A percentile compares a stretch with the other conserved stretches of the same genome.
These are phyloP conservation scores for Endomychus coccineus DNA, from an alignment of 2,888 invertebrate genomes.

Conservation along the genomic window DNA sequence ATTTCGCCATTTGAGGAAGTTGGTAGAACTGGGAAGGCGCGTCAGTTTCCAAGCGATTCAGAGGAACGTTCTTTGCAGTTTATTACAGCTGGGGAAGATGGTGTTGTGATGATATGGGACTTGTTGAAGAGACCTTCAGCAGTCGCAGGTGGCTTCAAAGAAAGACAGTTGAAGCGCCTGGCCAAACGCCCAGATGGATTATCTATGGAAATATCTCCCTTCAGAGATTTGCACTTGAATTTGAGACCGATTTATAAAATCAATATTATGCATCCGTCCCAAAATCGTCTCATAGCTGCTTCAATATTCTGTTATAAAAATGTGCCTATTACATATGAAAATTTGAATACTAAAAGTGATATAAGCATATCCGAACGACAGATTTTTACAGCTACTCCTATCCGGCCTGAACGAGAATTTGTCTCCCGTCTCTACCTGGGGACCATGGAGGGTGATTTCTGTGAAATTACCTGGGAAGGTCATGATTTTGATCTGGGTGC, in stretches of 20 bases:
- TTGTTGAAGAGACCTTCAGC: slow-evolving; percentile 45
- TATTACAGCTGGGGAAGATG: slow-evolving; percentile 59
- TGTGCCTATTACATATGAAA: slow-evolving; percentile 23
- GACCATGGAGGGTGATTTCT: slow-evolving; percentile 31
- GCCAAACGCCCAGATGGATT: slow-evolving; percentile 52
- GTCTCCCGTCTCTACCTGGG: slow-evolving; percentile 13
- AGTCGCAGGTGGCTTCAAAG: slow-evolving; percentile 34
- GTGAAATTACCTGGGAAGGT: slow-evolving; percentile 57
- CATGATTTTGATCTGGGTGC: slow-evolving; percentile 58
- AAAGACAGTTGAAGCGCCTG: slow-evolving; percentile 43
- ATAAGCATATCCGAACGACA: slow-evolving; percentile 22
- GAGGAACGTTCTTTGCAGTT: slow-evolving; percentile 52
- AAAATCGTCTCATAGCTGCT: slow-evolving; percentile 13
- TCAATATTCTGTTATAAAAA: slow-evolving; percentile 24
- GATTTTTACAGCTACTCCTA: slow-evolving; percentile 14
- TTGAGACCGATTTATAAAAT: slow-evolving; percentile 58
- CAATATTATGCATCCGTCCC: slow-evolving; percentile 43
- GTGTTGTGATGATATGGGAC: slow-evolving; percentile 64
- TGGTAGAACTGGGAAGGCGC: slow-evolving; percentile 53
- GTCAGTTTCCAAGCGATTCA: slow-evolving; percentile 37
- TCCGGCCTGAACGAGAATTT: slow-evolving; percentile 4
- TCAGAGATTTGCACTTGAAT: slow-evolving; percentile 52
- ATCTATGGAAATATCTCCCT: slow-evolving; percentile 52
- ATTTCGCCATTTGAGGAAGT: slow-evolving; percentile 54
- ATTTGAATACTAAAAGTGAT: slow-evolving; percentile 22